These are phyloP conservation scores for Agrochola litura DNA, from an alignment of 2,888 invertebrate genomes.

Conservation along the genomic window DNA sequence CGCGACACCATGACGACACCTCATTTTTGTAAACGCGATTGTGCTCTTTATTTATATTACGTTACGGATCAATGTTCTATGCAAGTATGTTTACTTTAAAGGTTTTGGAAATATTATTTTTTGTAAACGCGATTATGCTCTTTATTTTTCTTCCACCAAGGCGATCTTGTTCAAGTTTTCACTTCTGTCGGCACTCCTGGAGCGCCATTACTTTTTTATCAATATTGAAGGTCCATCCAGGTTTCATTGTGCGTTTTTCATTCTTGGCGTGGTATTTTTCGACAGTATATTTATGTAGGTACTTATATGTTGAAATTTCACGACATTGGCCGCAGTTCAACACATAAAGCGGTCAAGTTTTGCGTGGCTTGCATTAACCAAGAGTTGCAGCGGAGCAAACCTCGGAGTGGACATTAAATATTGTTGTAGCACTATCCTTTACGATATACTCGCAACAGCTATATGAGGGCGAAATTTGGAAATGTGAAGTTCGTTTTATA, in stretches of 20 bases:
- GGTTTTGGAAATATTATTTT: too few relatives aligned
- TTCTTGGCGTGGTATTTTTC: neutral
- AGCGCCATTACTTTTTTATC: neutral
- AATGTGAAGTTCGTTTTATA: neutral
- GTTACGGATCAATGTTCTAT: too few relatives aligned
- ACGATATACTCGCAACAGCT: neutral
- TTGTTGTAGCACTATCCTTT: constrained; percentile 27
- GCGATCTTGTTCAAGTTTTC: too few relatives aligned
- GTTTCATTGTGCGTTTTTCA: neutral
- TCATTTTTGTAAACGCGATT: too few relatives aligned
- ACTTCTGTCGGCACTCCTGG: too few relatives aligned
- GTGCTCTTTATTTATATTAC: too few relatives aligned
- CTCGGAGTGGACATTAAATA: constrained; percentile 19
- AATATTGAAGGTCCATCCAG: neutral
- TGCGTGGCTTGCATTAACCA: constrained; percentile 30
- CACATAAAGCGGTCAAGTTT: constrained; percentile 41
- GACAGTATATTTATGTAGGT: neutral
- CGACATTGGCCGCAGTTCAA: constrained; percentile 30
- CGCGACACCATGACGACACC: too few relatives aligned
- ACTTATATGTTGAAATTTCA: neutral
- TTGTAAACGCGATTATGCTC: too few relatives aligned
- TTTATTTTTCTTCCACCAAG: too few relatives aligned
- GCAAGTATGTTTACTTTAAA: too few relatives aligned
- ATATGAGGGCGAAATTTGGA: neutral
- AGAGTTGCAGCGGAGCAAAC: constrained; percentile 21